A percentile compares a stretch with the other conserved stretches of the same genome.
Evolutionary conservation across 2,888 invertebrate genomes (phyloP).

Genomic region (Drosophila vallismaia): DNA sequence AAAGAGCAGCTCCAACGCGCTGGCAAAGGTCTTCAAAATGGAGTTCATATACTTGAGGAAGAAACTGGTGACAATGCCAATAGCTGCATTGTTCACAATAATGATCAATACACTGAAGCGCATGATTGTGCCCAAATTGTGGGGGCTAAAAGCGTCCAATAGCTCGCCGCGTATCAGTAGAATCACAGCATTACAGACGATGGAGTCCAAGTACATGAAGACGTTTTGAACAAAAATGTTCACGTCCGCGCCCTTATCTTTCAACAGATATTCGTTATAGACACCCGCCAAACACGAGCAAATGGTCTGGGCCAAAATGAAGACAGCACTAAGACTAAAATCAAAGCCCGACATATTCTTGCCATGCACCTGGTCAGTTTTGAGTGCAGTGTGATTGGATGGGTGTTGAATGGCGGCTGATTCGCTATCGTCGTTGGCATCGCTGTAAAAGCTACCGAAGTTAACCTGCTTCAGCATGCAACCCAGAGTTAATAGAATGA

Average conservation of each 20-base stretch:
- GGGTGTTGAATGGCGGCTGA: constrained; percentile 55
- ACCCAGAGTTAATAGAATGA: constrained; percentile 93
- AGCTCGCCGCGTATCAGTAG: constrained; percentile 88
- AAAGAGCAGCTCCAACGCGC: constrained; percentile 95
- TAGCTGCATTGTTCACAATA: constrained; percentile 94
- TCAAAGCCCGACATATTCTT: constrained; percentile 84
- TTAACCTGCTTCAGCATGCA: constrained; percentile 95
- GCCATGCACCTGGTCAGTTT: constrained; percentile 11
- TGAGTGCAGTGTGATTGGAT: neutral
- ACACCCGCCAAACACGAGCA: constrained; percentile 98
- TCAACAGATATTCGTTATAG: constrained; percentile 96
- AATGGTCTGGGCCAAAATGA: constrained; percentile 91
- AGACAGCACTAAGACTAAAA: constrained; percentile 87
- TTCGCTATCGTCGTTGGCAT: constrained; percentile 68
- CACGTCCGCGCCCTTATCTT: constrained; percentile 92
- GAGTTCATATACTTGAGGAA: constrained; percentile 97
- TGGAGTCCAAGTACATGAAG: constrained; percentile 97
- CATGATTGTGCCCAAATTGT: constrained; percentile 86
- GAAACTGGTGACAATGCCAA: constrained; percentile 97
- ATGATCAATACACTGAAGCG: constrained; percentile 91
- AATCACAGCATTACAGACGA: constrained; percentile 93
- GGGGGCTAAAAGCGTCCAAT: constrained; percentile 86
- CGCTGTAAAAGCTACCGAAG: constrained; percentile 80
- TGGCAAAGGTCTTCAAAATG: constrained; percentile 97
- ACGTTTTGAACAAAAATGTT: constrained; percentile 97